Evolutionary conservation across 2,113 vertebrate genomes (phyloP), one percentile per base, ranked within the genome.

Genomic region (Phylloscopus trochilus): DNA sequence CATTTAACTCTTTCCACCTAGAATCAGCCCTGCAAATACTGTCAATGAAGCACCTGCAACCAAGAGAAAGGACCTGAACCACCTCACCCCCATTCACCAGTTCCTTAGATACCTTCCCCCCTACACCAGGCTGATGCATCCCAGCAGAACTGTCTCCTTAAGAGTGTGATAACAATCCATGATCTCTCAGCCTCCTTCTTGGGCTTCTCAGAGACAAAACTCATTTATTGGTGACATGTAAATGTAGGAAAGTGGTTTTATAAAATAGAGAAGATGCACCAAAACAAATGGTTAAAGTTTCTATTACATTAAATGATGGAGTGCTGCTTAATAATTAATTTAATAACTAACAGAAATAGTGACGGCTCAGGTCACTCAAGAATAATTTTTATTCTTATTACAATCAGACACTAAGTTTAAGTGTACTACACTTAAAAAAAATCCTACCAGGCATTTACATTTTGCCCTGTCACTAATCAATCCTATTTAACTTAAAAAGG

Each of bases 401-500:
- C 41, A 43, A 12, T 87, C n/a, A 22, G 79, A 80, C 47, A 8
- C 9, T 41, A n/a, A 55, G 9, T 39, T 28, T 39, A 56, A 64
- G 24, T 75, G 49, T 33, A 19, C 22, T 52, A 28, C 12, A 66
- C 55, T 80, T 70, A 8, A 58, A 68, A 47, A 44, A 81, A 80
- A 26, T 35, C 16, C 2, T 75, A 79, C 47, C 20, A 86, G n/a
- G 31, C 60, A 69, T 83, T 89, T 79, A 46, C 53, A 67, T 90
- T 94, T 85, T 93, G 55, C 52, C 53, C 92, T 92, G 78, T 83
- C 78, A 46, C 72, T 76, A 86, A 95, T 91, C 72, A 93, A 70
- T 79, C 66, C 53, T 52, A 70, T 70, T 96, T 91, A 92, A 69
- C n/a, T 89, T 64, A 18, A 56, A 93, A 86, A 72, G 47, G 47